phyloP scores from a whole-genome alignment of 1,140 invertebrate species.

The Drosophila nigromelanica region DNA sequence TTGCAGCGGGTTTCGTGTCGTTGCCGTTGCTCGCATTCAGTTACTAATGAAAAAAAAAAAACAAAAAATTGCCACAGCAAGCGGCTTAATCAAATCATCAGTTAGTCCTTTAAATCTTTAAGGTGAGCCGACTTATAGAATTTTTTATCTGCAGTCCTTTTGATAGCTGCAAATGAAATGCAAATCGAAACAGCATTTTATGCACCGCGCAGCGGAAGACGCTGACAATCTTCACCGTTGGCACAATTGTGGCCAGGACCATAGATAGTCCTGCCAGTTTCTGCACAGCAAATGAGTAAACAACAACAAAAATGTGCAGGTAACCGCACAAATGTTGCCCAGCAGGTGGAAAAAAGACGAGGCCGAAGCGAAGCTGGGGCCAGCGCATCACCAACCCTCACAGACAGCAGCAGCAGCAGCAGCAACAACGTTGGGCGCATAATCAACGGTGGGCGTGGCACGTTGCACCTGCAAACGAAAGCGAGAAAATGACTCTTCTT shows the following conservation, averaged over 20 bases:
- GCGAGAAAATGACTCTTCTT: slow-evolving; percentile 78
- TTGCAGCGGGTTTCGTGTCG: slow-evolving; percentile 57
- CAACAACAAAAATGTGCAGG: slow-evolving; percentile 63
- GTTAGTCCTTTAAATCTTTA: slow-evolving; percentile 12
- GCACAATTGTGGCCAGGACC: not conserved
- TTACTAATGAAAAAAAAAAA: slow-evolving; percentile 6
- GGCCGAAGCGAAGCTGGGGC: slow-evolving; percentile 6
- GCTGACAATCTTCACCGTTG: slow-evolving; percentile 9
- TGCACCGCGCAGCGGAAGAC: slow-evolving; percentile 45
- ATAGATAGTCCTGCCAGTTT: not conserved
- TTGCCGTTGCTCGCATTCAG: slow-evolving; percentile 7
- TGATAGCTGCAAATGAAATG: slow-evolving; percentile 64
- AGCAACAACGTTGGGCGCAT: slow-evolving; percentile 11
- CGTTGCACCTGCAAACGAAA: slow-evolving; percentile 68
- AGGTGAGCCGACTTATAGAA: slow-evolving; percentile 6
- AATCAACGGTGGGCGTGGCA: slow-evolving; percentile 32
- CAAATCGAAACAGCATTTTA: slow-evolving; percentile 59
- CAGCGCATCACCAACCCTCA: slow-evolving; percentile 53
- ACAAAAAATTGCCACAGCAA: slow-evolving; percentile 4
- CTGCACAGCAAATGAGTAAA: slow-evolving; percentile 53
- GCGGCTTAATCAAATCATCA: slow-evolving; percentile 30
- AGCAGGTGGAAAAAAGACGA: slow-evolving; percentile 27
- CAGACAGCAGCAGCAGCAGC: slow-evolving; percentile 9
- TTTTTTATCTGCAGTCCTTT: slow-evolving; percentile 48
- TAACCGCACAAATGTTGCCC: slow-evolving; percentile 42